Base-by-base conservation (phyloP, 2,797 vertebrate species). In the Pseudomugil gertrudae region DNA sequence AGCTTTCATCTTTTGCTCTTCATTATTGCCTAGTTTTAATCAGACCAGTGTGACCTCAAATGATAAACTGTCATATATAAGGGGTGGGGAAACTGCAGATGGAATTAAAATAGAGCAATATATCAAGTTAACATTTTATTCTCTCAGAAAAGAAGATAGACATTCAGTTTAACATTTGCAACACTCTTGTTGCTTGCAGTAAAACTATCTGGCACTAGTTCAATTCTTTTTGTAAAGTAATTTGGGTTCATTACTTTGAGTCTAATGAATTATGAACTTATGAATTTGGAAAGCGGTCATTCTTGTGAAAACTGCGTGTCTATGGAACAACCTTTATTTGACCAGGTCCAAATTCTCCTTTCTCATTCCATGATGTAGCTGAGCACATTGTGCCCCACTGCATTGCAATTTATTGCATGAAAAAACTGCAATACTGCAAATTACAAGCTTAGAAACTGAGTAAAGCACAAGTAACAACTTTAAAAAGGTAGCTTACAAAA, bases 21-120 rank as follows among this genome's bases (percentile, higher is more conserved):
- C 69, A 63, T 80, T 72, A 62, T 84, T 40, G 56, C 72, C 69
- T 57, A 72, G 43, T 78, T 90, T 87, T 87, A 90, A 90, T 92
- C 84, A 90, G 71, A 63, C 55, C 38, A 35, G 26, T 50, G 69
- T 84, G 87, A 81, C 80, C 76, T 81, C 70, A 35, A 69, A 63
- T 55, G 53, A 45, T 65, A 62, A 69, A 76, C 58, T 36, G 27
- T 74, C 59, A 57, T 23, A 59, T 57, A 57, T 43, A 26, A 64
- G 57, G 57, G 29, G 19, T 45, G 40, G 29, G 63, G 50, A 2
- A 32, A 30, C 15, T 45, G 55, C 5, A 0, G 10, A 23, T 21
- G 38, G 29, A 76, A 73, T 80, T 62, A 60, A 36, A 17, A 2
- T 40, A 19, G 36, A 73, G 24, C 50, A 51, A 51, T 11, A 50